These are phyloP conservation scores for Plotosus lineatus DNA, from an alignment of 2,113 vertebrate genomes.

Conservation along the genomic window DNA sequence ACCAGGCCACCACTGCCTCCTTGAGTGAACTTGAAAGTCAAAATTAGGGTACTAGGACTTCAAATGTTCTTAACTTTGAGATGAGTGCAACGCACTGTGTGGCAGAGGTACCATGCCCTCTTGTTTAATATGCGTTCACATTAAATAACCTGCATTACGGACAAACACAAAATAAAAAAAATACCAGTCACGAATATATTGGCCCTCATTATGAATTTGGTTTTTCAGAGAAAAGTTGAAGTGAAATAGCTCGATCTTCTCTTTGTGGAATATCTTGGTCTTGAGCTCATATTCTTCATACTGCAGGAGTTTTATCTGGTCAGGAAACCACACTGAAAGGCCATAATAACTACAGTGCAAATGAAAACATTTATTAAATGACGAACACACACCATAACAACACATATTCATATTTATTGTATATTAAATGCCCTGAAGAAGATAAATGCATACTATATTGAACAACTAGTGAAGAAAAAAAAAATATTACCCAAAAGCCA, in stretches of 20 bases:
- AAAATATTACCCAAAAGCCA: conserved; percentile 87
- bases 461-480: neutral
- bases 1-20: no score
- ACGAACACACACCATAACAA: neutral
- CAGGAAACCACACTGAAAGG: conserved; percentile 95
- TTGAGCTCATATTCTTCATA: conserved; percentile 87
- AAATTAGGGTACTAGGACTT: no score
- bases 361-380: no score
- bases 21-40: no score
- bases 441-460: neutral
- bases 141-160: neutral
- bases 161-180: neutral
- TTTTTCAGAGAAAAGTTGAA: conserved; percentile 98
- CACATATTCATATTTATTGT: neutral
- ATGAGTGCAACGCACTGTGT: no score
- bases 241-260: conserved; percentile 83
- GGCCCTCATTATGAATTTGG: conserved; percentile 88
- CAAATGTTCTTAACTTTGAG: no score
- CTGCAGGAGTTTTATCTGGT: conserved; percentile 95
- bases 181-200: conserved; percentile 89
- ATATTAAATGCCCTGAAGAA: neutral
- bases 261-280: conserved; percentile 80
- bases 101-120: no score
- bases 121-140: no score
- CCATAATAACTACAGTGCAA: conserved; percentile 84